Conservation (phyloP, 2,888 invertebrate species). For the Chymomyza amoena region DNA sequence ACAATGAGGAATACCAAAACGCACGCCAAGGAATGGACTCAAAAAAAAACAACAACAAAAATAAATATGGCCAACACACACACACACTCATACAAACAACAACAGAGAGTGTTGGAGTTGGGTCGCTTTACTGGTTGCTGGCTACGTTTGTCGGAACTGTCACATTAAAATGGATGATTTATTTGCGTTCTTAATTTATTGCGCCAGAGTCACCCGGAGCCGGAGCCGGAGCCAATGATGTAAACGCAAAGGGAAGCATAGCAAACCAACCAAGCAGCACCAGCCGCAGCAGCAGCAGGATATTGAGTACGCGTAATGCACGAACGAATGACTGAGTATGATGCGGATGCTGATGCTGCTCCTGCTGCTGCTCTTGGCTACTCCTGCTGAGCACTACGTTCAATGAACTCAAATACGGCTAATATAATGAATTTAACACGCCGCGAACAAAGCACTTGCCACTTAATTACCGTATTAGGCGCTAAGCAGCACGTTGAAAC, state of each 20-base stretch:
- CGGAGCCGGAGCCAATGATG: slow-evolving; percentile 3
- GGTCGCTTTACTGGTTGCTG: slow-evolving; percentile 13
- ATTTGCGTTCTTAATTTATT: slow-evolving; percentile 74
- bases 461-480: slow-evolving; percentile 72
- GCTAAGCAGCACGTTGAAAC: slow-evolving; percentile 66
- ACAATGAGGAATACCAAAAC: slow-evolving; percentile 42
- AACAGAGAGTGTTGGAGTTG: slow-evolving; percentile 2
- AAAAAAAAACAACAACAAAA: slow-evolving; percentile 10
- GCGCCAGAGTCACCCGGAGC: slow-evolving; percentile 49
- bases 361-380: slow-evolving; percentile 2
- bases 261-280: slow-evolving; percentile 1
- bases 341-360: neutral
- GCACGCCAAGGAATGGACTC: slow-evolving; percentile 47
- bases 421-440: slow-evolving; percentile 69
- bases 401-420: slow-evolving; percentile 51
- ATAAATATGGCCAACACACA: slow-evolving; percentile 52
- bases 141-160: slow-evolving; percentile 71
- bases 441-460: slow-evolving; percentile 50
- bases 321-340: slow-evolving; percentile 42
- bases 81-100: slow-evolving; percentile 30
- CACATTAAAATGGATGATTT: slow-evolving; percentile 76
- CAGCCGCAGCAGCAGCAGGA: slow-evolving; percentile 46
- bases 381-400: neutral
- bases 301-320: slow-evolving; percentile 72
- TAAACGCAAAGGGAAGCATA: neutral